Evolutionary conservation across 1,140 invertebrate genomes (phyloP), one percentile per base, ranked within the genome.

Genomic region (Choristoneura fumiferana): DNA sequence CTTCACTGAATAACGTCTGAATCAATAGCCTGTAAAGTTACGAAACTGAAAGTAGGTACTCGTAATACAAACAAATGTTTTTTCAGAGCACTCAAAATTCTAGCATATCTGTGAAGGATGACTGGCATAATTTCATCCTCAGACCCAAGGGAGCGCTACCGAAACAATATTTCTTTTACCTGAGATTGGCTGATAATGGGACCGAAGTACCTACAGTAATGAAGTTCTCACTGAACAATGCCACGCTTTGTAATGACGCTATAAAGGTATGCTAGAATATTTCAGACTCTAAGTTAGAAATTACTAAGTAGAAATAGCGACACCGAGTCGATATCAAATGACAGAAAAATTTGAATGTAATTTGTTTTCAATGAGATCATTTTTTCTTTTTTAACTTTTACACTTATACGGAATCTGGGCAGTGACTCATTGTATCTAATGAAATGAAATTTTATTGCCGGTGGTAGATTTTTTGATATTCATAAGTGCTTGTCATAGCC

Each of bases 221-320:
- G 4, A 62, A 55, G 6, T 74, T 87, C 14, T 60, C 45, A 10
- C 17, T 87, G 8, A 87, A 87, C 37, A 74, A 80, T 49, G 54
- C 72, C 5, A 66, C 59, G 12, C 60, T 87, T 9, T 87, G 84
- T 38, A 66, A 78, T 56, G 73, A 76, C 0, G 53, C 18, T 4
- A 62, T 82, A 8, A 87, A 85, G 79, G 84, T 85, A 65, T 59
- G 54, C 10, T 17, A 39, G 15, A 15, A 5, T 8, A 33, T 34
- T 45, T 1, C 13, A 18, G 10, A 8, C 12, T 3, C 3, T 38
- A 57, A 9, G n/a, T 17, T n/a, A 8, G 12, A 57, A 57, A 9
- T 18, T 29, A 8, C n/a, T 5, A 17, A 45, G 9, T 0, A 10
- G 1, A 40, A 18, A n/a, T 2, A 29, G 22, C 22, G 22, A 6